Conservation (phyloP, 2,888 invertebrate species). For the Drosophila silvestris region DNA sequence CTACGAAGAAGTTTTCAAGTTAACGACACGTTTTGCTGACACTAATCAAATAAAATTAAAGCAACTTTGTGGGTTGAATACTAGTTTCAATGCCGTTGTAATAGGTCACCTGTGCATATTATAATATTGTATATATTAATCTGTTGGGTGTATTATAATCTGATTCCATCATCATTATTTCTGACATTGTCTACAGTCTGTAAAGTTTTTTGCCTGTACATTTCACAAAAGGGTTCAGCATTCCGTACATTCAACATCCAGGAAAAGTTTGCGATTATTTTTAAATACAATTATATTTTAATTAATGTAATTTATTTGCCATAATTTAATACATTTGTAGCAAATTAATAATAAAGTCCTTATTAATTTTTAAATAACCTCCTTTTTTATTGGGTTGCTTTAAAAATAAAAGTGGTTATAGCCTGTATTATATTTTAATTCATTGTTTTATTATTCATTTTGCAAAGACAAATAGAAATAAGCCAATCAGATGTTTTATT, state of each 20-base stretch:
- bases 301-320: background rate
- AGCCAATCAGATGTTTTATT: background rate
- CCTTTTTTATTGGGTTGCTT: background rate
- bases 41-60: conserved; percentile 28
- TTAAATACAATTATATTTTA: background rate
- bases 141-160: background rate
- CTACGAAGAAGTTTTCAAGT: conserved; percentile 3
- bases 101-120: conserved; percentile 15
- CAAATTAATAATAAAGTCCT: background rate
- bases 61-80: conserved; percentile 23
- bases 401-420: background rate
- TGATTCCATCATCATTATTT: background rate
- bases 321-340: background rate
- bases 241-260: background rate
- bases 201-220: background rate
- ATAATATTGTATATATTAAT: background rate
- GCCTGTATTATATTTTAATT: background rate
- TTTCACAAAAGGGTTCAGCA: background rate
- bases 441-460: background rate
- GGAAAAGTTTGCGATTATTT: background rate
- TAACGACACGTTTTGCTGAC: conserved; percentile 55
- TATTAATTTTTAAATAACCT: background rate
- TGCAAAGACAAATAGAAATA: background rate
- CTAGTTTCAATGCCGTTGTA: background rate
- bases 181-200: background rate